Conservation (phyloP, 2,797 vertebrate species). For the Epinephelus awoara region DNA sequence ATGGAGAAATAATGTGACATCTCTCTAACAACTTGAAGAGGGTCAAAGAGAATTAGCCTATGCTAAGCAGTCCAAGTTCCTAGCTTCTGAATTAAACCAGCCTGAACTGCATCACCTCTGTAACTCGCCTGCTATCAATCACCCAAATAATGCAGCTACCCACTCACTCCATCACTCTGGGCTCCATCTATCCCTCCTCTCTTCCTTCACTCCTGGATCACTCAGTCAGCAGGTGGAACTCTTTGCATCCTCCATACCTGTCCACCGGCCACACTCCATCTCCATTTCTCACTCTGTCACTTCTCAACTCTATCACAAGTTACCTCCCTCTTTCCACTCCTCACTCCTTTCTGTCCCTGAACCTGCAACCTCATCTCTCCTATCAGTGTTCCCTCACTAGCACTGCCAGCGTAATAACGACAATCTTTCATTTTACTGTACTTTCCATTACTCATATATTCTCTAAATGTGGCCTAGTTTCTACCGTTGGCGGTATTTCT, state of each 20-base stretch:
- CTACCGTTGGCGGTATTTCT: conserved; percentile 22
- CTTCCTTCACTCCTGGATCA: conserved; percentile 27
- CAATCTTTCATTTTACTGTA: conserved; percentile 20
- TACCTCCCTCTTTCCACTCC: conserved; percentile 26
- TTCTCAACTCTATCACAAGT: conserved; percentile 43
- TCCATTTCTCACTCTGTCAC: conserved; percentile 56
- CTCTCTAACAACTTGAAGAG: conserved; percentile 42
- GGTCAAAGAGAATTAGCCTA: conserved; percentile 66
- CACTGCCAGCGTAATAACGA: neutral
- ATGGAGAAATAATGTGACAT: conserved; percentile 54
- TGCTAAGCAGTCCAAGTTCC: conserved; percentile 51
- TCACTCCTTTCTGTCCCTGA: conserved; percentile 34
- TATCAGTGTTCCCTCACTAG: conserved; percentile 51
- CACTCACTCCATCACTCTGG: conserved; percentile 45
- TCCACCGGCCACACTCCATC: conserved; percentile 45
- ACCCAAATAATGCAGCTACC: conserved; percentile 50
- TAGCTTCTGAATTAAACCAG: conserved; percentile 64
- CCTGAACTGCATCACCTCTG: conserved; percentile 48
- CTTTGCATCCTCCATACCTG: conserved; percentile 52
- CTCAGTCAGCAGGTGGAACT: conserved; percentile 37
- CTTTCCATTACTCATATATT: conserved; percentile 25
- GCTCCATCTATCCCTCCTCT: conserved; percentile 16
- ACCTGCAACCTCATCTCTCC: conserved; percentile 17
- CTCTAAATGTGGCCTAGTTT: conserved; percentile 13
- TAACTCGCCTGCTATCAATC: conserved; percentile 67